Conservation (phyloP, 1,140 invertebrate species). For the Anadara kagoshimensis region DNA sequence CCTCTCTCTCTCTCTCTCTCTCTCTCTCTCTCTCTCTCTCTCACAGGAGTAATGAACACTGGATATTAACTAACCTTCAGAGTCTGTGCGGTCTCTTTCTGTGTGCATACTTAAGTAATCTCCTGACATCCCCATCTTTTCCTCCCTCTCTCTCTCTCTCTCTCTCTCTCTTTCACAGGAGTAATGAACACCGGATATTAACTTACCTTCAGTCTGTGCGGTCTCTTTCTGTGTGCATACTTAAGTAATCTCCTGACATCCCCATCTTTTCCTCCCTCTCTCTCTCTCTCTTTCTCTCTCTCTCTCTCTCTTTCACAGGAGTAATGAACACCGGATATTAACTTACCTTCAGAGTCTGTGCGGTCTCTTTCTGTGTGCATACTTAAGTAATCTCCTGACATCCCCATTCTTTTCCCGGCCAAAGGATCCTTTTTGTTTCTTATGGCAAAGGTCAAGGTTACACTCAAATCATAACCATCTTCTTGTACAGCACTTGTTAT, state of each 20-base stretch:
- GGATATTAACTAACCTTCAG: slow-evolving; percentile 42
- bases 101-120: slow-evolving; percentile 63
- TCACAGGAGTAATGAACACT: neutral
- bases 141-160: slow-evolving; percentile 1
- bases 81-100: slow-evolving; percentile 52
- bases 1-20: too few species aligned
- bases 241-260: slow-evolving; percentile 59
- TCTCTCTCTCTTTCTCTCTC: too few species aligned
- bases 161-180: too few species aligned
- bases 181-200: too few species aligned
- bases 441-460: slow-evolving; percentile 72
- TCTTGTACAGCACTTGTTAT: slow-evolving; percentile 67
- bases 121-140: slow-evolving; percentile 58
- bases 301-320: too few species aligned
- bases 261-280: slow-evolving; percentile 45
- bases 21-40: too few species aligned
- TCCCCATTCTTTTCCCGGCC: slow-evolving; percentile 57
- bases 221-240: slow-evolving; percentile 58
- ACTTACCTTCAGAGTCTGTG: slow-evolving; percentile 52
- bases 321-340: neutral
- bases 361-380: slow-evolving; percentile 58
- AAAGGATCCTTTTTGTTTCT: slow-evolving; percentile 62
- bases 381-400: slow-evolving; percentile 61
- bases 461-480: slow-evolving; percentile 71
- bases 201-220: slow-evolving; percentile 53